Percentiles rank a stretch among this genome's conserved stretches.
phyloP scores from a whole-genome alignment of 2,888 invertebrate genomes.

The Rhimphoctona megacephalus region DNA sequence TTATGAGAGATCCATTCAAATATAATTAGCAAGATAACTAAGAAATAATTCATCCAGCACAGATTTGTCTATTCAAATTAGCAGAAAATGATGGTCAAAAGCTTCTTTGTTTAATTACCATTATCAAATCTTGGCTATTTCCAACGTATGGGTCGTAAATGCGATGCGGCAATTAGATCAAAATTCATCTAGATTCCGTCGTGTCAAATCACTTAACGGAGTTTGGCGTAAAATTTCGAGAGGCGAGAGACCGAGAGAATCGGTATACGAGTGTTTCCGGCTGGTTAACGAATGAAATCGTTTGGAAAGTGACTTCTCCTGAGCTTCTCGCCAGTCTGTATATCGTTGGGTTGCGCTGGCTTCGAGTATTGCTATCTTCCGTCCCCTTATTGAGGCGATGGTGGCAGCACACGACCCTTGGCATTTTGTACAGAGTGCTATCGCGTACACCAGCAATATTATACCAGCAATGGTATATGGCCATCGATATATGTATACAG shows the following conservation, averaged over 20 bases:
- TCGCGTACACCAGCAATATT: slow-evolving; percentile 60
- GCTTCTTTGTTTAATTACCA: neutral
- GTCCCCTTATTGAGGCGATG: slow-evolving; percentile 63
- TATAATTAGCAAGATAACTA: neutral
- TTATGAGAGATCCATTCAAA: neutral
- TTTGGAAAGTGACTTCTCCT: slow-evolving; percentile 70
- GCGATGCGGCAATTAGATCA: neutral
- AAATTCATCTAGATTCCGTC: neutral
- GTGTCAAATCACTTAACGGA: slow-evolving; percentile 71
- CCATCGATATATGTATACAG: slow-evolving; percentile 17
- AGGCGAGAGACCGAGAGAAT: slow-evolving; percentile 45
- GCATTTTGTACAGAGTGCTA: slow-evolving; percentile 74
- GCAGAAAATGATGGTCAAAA: neutral
- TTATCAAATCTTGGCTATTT: neutral
- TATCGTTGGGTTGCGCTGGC: slow-evolving; percentile 38
- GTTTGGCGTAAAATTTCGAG: slow-evolving; percentile 53
- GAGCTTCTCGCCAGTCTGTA: slow-evolving; percentile 43
- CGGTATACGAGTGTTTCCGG: slow-evolving; percentile 68
- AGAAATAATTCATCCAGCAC: too few species aligned
- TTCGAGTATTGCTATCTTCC: slow-evolving; percentile 58
- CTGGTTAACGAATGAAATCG: slow-evolving; percentile 75
- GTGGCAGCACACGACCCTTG: slow-evolving; percentile 74
- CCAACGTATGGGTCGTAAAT: neutral
- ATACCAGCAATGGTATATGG: slow-evolving; percentile 37
- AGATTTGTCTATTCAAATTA: too few species aligned